A percentile compares a stretch with the other conserved stretches of the same genome.
Evolutionary conservation across 2,797 vertebrate genomes (phyloP).

Genomic region (Tiaroga cobitis): DNA sequence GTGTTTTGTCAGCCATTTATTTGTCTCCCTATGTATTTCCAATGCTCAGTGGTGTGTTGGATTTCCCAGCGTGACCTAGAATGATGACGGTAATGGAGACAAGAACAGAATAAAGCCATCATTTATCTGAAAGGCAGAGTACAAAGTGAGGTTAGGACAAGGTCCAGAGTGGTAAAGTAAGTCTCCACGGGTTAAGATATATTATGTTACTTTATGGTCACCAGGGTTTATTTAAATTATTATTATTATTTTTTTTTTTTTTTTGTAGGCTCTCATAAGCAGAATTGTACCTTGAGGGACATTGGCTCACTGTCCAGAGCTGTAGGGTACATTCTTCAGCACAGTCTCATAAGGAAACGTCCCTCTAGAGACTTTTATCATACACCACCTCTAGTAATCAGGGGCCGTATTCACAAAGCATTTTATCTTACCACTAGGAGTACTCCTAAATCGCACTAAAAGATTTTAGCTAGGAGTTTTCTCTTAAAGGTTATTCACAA

Average conservation of each 20-base stretch:
- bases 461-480: too few species aligned
- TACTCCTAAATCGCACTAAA: too few species aligned
- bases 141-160: constrained; percentile 22
- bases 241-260: too few species aligned
- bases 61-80: constrained; percentile 18
- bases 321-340: not conserved
- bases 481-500: too few species aligned
- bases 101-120: constrained; percentile 17
- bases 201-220: constrained; percentile 21
- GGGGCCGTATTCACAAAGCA: too few species aligned
- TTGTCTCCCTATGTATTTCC: constrained; percentile 39
- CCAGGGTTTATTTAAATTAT: too few species aligned
- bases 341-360: not conserved
- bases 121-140: constrained; percentile 43
- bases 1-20: constrained; percentile 51
- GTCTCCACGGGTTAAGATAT: not conserved
- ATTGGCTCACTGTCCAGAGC: constrained; percentile 2
- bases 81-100: constrained; percentile 30
- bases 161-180: constrained; percentile 10
- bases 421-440: too few species aligned
- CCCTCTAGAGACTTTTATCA: not conserved
- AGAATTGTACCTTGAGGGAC: not conserved
- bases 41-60: constrained; percentile 27
- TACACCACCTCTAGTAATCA: not conserved
- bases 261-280: not conserved